Conservation (phyloP, 2,113 vertebrate genomes). For the Microcebus tavaratra region DNA sequence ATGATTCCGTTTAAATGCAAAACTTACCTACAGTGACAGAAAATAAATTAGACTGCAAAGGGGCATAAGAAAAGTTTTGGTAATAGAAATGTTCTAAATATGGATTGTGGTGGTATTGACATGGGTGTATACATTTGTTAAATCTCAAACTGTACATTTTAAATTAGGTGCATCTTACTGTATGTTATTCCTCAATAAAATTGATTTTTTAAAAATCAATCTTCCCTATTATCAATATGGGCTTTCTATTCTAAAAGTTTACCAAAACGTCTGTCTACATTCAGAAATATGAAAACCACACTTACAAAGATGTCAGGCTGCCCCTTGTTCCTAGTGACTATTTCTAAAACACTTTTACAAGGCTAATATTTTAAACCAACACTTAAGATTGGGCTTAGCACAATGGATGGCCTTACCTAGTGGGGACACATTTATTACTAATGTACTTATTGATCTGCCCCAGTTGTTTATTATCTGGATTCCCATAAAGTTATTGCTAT, state of each 20-base stretch:
- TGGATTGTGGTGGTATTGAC: slow-evolving; percentile 3
- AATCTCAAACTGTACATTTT: slow-evolving; percentile 8
- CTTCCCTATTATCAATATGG: not conserved
- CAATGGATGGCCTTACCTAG: slow-evolving; percentile 55
- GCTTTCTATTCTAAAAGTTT: slow-evolving; percentile 33
- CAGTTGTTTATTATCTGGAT: slow-evolving; percentile 73
- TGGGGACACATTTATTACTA: slow-evolving; percentile 76
- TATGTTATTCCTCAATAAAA: slow-evolving; percentile 44
- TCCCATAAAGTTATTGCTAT: slow-evolving; percentile 45
- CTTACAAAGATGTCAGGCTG: slow-evolving; percentile 55
- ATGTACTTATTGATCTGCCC: slow-evolving; percentile 78
- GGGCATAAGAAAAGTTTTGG: not conserved
- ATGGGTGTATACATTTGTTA: not conserved
- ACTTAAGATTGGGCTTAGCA: slow-evolving; percentile 65
- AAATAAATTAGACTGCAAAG: not conserved
- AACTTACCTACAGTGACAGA: not conserved
- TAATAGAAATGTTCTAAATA: not conserved
- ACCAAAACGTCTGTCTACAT: not conserved
- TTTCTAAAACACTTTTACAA: slow-evolving; percentile 49
- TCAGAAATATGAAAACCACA: slow-evolving; percentile 46
- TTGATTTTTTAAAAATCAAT: not conserved
- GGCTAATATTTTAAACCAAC: slow-evolving; percentile 71
- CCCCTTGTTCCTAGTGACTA: slow-evolving; percentile 50
- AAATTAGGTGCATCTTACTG: slow-evolving; percentile 8
- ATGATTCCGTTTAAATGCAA: not conserved